Base-by-base conservation (phyloP, 1,140 invertebrate species). In the Chironomus striatipennis region DNA sequence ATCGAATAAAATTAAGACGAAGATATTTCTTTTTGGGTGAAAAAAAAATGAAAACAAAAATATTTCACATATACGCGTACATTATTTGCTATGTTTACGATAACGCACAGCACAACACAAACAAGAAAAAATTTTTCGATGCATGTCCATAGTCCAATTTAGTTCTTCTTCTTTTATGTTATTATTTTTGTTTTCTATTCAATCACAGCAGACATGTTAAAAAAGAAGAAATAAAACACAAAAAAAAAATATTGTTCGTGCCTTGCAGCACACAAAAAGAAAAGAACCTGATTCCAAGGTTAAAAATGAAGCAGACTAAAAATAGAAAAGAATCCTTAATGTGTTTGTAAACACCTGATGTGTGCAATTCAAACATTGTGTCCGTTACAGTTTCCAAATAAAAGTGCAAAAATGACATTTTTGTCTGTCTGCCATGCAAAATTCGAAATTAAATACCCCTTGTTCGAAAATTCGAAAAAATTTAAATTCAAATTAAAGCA, bases 231-330 rank as follows among this genome's bases (percentile, higher is more conserved):
- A 57, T n/a, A n/a, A n/a, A n/a, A n/a, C n/a, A n/a, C n/a, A n/a
- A 15, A 57, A 57, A 10, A 15, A 47, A 47, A 10, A 3, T 47
- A 10, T 47, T n/a, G n/a, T 10, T 47, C 2, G n/a, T 57, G 47
- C 47, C 12, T 57, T n/a, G n/a, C n/a, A 57, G 24, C 5, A 57
- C 5, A 4, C 47, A 57, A 15, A n/a, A 57, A 57, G n/a, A 57
- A 57, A 57, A 57, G 47, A 57, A 57, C 47, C 47, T 57, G 47
- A 57, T 57, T n/a, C 47, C 47, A 57, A 57, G 47, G 47, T 57
- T 57, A 57, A 57, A 57, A 57, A n/a, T 57, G 47, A 57, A 57
- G 47, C 47, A 57, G 47, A n/a, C 47, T 57, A 57, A 57, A 57
- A 57, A 57, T 57, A 57, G 47, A 57, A 57, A 34, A 34, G 9